Conservation (phyloP, 1,140 invertebrate genomes). For the Drosophila simulans region DNA sequence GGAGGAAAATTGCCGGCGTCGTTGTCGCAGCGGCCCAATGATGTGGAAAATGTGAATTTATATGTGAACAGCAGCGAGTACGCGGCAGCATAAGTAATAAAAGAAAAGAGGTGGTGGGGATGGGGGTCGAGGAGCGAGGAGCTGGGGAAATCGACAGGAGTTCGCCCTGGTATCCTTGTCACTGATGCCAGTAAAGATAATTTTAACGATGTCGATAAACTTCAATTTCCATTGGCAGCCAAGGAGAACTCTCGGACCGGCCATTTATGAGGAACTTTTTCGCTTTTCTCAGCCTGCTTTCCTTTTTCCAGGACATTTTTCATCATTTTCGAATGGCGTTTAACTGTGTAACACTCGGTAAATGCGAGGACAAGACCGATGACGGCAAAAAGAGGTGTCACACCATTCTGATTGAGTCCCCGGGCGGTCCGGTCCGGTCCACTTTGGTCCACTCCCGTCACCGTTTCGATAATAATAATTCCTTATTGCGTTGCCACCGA, state of each 20-base stretch:
- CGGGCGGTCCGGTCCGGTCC: not conserved
- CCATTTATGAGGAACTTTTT: constrained; percentile 64
- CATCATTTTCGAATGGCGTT: constrained; percentile 45
- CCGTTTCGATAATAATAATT: constrained; percentile 65
- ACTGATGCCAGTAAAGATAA: constrained; percentile 76
- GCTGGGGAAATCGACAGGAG: constrained; percentile 33
- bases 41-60: constrained; percentile 83
- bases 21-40: constrained; percentile 59
- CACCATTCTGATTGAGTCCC: constrained; percentile 53
- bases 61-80: constrained; percentile 54
- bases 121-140: not conserved
- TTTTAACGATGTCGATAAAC: constrained; percentile 83
- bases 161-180: constrained; percentile 38
- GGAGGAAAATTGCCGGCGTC: constrained; percentile 49
- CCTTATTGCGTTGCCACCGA: constrained; percentile 60
- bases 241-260: constrained; percentile 12
- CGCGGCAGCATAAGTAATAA: constrained; percentile 71
- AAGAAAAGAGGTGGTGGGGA: constrained; percentile 7
- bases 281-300: not conserved
- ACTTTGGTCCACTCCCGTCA: not conserved
- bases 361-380: constrained; percentile 47
- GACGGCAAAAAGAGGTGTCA: constrained; percentile 6
- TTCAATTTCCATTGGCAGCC: constrained; percentile 76
- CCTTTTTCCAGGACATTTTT: constrained; percentile 43
- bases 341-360: constrained; percentile 53